Evolutionary conservation across 2,888 invertebrate genomes (phyloP), one percentile per base, ranked within the genome.

Genomic region (Meloe dianella): DNA sequence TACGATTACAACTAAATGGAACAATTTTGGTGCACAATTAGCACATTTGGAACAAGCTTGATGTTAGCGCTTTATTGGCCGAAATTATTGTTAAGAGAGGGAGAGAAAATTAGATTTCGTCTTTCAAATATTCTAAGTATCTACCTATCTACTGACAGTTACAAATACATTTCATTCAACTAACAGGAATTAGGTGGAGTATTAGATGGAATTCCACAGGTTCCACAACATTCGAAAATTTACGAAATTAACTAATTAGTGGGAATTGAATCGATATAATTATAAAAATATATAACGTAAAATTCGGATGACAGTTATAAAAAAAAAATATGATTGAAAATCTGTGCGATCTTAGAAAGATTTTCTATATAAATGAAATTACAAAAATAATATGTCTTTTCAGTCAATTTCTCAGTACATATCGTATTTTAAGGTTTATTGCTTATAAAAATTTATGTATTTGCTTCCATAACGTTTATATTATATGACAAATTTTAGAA

Each of bases 31-130:
- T 68, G 71, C 72, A 54, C 54, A 72, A 74, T 74, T 74, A 74
- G 74, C 71, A 72, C 70, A 64, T 60, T 69, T 74, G 67, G 69
- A 71, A 74, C 74, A 72, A 72, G 71, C 69, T 71, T 54, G 68
- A 70, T 73, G 73, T 76, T 75, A 73, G 74, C n/a, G n/a, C 74
- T 77, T 77, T 77, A 75, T 77, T 74, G 73, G 71, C 75, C 63
- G 61, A 71, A 73, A 51, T 12, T 12, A 22, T 22, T 12, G 24
- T 17, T 2, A 9, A 51, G 51, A 51, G 22, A 24, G 14, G 10
- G 54, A 27, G 14, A 14, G 54, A 54, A 75, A 75, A 77, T 77
- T 75, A 74, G 72, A 73, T 67, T 12, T 73, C 70, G 71, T 74
- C 69, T 64, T 64, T 66, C 57, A 68, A 64, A 59, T 67, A 64